Conservation (phyloP, 2,888 invertebrate genomes). For the Callinectes sapidus region DNA sequence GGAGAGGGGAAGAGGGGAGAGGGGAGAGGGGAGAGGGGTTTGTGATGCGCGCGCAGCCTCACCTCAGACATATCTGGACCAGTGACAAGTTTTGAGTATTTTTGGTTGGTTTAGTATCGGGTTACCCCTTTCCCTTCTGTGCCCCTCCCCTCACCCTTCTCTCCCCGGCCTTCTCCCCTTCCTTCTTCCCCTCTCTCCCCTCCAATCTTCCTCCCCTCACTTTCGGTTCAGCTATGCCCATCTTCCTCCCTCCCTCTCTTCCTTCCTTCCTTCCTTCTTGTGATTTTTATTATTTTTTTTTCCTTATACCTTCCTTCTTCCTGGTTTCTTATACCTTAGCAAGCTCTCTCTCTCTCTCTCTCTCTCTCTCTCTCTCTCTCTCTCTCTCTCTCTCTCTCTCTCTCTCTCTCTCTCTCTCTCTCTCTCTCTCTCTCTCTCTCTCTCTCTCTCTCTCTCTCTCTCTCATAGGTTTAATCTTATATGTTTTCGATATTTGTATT, state of each 20-base stretch:
- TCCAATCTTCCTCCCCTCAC: not conserved
- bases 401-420: not conserved
- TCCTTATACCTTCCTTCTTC: not conserved
- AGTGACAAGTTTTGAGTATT: constrained; percentile 10
- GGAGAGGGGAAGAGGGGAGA: not conserved
- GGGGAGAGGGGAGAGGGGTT: not conserved
- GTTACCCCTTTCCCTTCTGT: not conserved
- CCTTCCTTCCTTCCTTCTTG: not conserved
- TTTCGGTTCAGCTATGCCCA: not conserved
- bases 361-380: not conserved
- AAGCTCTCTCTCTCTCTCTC: not conserved
- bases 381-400: not conserved
- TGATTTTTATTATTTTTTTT: not conserved
- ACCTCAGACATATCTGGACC: not conserved
- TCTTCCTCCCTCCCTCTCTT: not conserved
- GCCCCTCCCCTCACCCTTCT: not conserved
- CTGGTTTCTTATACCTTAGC: not conserved
- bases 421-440: not conserved
- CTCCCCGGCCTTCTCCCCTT: not conserved
- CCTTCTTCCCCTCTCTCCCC: not conserved
- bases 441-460: no score
- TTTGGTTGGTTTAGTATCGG: not conserved
- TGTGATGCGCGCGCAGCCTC: not conserved
- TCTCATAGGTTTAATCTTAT: not conserved
- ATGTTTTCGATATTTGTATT: not conserved